phyloP scores from a whole-genome alignment of 2,888 invertebrate species.

The Linnaemya vulpina region DNA sequence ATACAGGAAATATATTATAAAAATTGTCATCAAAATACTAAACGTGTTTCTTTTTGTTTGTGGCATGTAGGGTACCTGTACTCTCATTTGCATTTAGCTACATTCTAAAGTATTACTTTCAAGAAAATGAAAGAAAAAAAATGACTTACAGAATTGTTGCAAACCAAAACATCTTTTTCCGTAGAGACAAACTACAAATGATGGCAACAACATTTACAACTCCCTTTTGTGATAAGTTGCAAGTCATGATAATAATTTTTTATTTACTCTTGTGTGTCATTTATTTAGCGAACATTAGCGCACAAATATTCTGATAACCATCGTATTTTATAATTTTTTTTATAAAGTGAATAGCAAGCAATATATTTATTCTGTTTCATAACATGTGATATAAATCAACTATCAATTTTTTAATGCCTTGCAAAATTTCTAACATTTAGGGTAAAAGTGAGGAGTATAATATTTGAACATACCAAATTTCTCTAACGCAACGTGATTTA shows the following conservation, averaged over 20 bases:
- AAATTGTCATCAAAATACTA: background rate
- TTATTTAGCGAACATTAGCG: slow-evolving; percentile 70
- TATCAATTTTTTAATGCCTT: too few species aligned
- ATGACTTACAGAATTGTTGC: slow-evolving; percentile 53
- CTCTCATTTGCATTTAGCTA: background rate
- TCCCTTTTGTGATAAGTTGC: slow-evolving; percentile 69
- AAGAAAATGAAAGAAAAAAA: slow-evolving; percentile 48
- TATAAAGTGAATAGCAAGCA: background rate
- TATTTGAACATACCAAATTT: too few species aligned
- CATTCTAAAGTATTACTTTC: background rate
- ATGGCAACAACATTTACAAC: slow-evolving; percentile 65
- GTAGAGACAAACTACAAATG: slow-evolving; percentile 54
- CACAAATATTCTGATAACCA: slow-evolving; percentile 58
- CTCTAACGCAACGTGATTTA: too few species aligned
- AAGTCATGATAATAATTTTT: slow-evolving; percentile 74
- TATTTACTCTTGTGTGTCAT: slow-evolving; percentile 73
- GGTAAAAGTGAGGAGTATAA: too few species aligned
- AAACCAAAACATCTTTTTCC: slow-evolving; percentile 58
- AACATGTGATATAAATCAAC: background rate
- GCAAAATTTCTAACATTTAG: too few species aligned
- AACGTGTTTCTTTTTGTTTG: background rate
- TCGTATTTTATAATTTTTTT: slow-evolving; percentile 9
- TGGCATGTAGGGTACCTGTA: slow-evolving; percentile 20
- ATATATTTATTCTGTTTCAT: background rate
- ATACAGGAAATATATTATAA: background rate